Evolutionary conservation across 1,140 invertebrate genomes (phyloP).

Genomic region (Linepithema humile): DNA sequence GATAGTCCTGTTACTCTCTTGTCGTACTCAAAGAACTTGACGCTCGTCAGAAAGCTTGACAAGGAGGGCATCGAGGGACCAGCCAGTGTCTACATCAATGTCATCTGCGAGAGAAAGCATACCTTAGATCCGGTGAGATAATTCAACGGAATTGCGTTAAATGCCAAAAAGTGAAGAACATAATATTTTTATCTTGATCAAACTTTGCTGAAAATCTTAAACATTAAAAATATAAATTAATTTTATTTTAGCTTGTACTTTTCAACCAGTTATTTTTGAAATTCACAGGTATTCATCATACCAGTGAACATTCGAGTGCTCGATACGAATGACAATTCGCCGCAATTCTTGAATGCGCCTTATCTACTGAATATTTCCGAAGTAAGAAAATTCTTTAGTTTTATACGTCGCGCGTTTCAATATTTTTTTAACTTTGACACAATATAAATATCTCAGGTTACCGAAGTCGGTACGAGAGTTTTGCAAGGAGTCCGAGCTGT

Average conservation of each 20-base stretch:
- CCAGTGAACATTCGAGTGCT: constrained; percentile 96
- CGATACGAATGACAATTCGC: constrained; percentile 96
- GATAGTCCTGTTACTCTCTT: constrained; percentile 91
- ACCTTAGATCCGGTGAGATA: constrained; percentile 90
- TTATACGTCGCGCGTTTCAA: no score
- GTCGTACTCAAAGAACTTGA: constrained; percentile 92
- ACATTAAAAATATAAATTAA: not conserved
- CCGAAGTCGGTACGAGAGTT: constrained; percentile 92
- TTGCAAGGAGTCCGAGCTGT: constrained; percentile 90
- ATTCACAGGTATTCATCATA: constrained; percentile 94
- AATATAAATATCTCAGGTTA: constrained; percentile 85
- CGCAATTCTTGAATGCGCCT: constrained; percentile 92
- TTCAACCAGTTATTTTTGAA: no score
- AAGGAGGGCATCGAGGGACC: constrained; percentile 94
- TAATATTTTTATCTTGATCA: not conserved
- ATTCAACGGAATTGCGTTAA: not conserved
- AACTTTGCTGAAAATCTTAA: not conserved
- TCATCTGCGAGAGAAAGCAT: constrained; percentile 91
- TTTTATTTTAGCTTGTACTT: no score
- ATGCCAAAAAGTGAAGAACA: not conserved
- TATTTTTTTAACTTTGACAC: not conserved
- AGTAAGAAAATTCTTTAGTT: constrained; percentile 81
- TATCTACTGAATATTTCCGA: constrained; percentile 94
- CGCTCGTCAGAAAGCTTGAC: constrained; percentile 90
- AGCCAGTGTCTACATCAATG: constrained; percentile 93